Evolutionary conservation across 2,113 vertebrate species (phyloP).

Genomic region (Jacana jacana): DNA sequence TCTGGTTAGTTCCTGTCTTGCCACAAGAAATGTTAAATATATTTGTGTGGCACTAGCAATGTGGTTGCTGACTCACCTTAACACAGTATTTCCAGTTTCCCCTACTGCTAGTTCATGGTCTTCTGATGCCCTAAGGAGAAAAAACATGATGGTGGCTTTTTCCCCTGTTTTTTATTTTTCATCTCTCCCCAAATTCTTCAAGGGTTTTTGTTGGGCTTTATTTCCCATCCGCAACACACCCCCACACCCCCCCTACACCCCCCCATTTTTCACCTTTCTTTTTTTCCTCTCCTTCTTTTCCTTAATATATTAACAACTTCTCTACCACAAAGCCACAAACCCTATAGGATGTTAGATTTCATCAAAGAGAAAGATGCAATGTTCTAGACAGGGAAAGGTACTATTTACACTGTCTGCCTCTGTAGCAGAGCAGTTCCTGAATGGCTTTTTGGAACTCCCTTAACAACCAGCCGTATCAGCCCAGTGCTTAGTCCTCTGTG

Average conservation of each 20-base stretch:
- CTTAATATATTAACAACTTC: rapidly evolving
- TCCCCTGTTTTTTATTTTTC: rapidly evolving
- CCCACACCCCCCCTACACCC: no score
- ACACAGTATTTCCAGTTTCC: background rate
- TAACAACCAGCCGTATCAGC: background rate
- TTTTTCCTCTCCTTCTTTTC: background rate
- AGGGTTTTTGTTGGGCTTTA: background rate
- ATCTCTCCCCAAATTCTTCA: rapidly evolving
- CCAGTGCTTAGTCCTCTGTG: background rate
- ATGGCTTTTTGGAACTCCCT: background rate
- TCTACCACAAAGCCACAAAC: background rate
- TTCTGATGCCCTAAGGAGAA: background rate
- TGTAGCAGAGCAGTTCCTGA: background rate
- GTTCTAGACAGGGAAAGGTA: background rate
- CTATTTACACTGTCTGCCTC: background rate
- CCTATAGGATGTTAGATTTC: background rate
- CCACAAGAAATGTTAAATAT: background rate
- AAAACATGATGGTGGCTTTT: rapidly evolving
- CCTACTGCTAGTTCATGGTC: background rate
- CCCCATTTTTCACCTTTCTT: rapidly evolving
- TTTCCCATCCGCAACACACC: no score
- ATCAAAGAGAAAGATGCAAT: background rate
- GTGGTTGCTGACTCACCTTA: background rate
- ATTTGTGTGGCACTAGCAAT: background rate
- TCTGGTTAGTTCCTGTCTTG: background rate